phyloP scores from a whole-genome alignment of 2,113 vertebrate species.

The Ursus arctos region DNA sequence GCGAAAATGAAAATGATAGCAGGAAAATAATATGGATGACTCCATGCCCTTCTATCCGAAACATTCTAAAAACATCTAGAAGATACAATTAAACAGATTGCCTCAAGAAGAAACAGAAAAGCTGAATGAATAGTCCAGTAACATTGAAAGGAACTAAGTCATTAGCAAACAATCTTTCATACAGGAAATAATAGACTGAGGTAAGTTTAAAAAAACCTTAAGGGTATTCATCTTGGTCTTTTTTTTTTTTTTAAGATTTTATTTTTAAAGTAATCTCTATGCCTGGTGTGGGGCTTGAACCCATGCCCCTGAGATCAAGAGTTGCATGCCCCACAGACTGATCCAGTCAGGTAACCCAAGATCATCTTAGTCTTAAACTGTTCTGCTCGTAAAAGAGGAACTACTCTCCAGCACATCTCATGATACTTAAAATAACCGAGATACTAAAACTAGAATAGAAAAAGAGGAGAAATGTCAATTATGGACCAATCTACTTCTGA shows the following conservation, averaged over 20 bases:
- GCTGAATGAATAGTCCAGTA: not conserved
- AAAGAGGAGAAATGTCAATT: not conserved
- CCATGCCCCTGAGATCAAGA: not conserved
- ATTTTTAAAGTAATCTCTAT: not conserved
- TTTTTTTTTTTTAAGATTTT: not conserved
- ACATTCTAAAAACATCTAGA: not conserved
- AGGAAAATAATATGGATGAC: not conserved
- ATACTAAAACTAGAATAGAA: not conserved
- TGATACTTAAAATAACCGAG: not conserved
- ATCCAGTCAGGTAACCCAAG: not conserved
- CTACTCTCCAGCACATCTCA: not conserved
- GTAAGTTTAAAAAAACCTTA: not conserved
- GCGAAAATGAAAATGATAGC: not conserved
- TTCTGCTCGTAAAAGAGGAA: not conserved
- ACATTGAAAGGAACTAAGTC: not conserved
- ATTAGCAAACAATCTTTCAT: not conserved
- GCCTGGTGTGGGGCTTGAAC: not conserved
- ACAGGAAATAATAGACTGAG: not conserved
- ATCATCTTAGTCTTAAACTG: not conserved
- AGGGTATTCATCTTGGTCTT: not conserved
- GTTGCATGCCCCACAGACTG: not conserved
- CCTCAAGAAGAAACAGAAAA: slow-evolving; percentile 1
- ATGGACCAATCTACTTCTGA: not conserved
- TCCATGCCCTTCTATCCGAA: not conserved
- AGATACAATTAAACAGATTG: not conserved